Percentiles rank a stretch among this genome's conserved stretches.
Conservation (phyloP, 2,888 invertebrate species). For the Linnaemya tessellans region DNA sequence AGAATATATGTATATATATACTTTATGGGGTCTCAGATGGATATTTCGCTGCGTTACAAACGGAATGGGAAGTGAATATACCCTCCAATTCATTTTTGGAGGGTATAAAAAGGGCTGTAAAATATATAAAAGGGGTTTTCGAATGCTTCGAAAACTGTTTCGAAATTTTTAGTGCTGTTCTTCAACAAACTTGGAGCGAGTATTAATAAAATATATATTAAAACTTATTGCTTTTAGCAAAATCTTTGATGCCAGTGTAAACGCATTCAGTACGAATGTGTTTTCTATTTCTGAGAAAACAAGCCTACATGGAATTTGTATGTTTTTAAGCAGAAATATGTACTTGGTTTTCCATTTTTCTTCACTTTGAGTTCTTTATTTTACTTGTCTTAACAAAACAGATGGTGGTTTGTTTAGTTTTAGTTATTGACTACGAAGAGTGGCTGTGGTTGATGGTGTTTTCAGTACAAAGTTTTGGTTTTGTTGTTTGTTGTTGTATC, state of each 20-base stretch:
- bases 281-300: slow-evolving; percentile 31
- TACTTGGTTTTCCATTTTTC: slow-evolving; percentile 10
- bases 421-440: slow-evolving; percentile 6
- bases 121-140: too few species aligned
- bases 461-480: slow-evolving; percentile 23
- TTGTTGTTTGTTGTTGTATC: slow-evolving; percentile 23
- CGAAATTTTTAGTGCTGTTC: too few species aligned
- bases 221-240: background rate
- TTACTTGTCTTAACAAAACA: slow-evolving; percentile 44
- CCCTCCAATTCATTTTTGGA: too few species aligned
- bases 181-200: too few species aligned
- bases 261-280: slow-evolving; percentile 20
- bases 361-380: slow-evolving; percentile 25
- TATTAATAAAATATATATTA: too few species aligned
- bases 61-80: too few species aligned
- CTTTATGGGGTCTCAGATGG: too few species aligned
- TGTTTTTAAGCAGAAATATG: slow-evolving; percentile 31
- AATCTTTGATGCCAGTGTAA: slow-evolving; percentile 8
- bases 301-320: slow-evolving; percentile 43
- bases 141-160: too few species aligned
- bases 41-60: too few species aligned
- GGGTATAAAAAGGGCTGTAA: too few species aligned
- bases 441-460: slow-evolving; percentile 17
- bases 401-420: slow-evolving; percentile 64
- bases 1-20: too few species aligned